A percentile compares a stretch with the other conserved stretches of the same genome.
phyloP scores from a whole-genome alignment of 2,797 vertebrate species.

The Cossypha polioptera region DNA sequence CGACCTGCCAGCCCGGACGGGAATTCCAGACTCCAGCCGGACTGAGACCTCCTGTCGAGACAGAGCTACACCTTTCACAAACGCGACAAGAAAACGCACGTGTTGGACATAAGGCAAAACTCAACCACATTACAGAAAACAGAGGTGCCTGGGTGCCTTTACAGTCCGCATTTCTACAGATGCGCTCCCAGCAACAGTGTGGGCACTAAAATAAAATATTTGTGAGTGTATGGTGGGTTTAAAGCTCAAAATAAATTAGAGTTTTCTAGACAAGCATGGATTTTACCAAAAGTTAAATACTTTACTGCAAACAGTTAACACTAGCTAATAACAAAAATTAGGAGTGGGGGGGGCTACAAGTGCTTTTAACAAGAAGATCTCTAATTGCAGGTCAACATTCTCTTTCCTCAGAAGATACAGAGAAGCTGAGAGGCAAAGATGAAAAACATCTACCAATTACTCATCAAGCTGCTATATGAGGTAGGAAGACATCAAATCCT shows the following conservation, averaged over 20 bases:
- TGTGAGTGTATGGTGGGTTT: not conserved
- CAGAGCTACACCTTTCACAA: rapidly evolving
- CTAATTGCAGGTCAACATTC: not conserved
- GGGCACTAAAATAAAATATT: not conserved
- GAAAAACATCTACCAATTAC: not conserved
- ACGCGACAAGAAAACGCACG: rapidly evolving
- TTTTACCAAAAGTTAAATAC: not conserved
- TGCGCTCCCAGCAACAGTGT: not conserved
- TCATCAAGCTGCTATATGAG: not conserved
- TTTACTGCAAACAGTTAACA: not conserved
- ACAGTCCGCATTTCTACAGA: rapidly evolving
- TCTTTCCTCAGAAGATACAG: not conserved
- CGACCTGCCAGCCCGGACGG: rapidly evolving
- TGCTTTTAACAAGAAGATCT: not conserved
- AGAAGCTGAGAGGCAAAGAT: not conserved
- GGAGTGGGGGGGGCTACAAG: rapidly evolving
- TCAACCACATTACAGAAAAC: rapidly evolving
- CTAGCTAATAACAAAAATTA: not conserved
- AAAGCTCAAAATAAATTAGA: not conserved
- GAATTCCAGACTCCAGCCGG: too few relatives aligned
- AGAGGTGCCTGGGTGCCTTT: not conserved
- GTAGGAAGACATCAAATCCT: not conserved
- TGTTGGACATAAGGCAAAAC: rapidly evolving
- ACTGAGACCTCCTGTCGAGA: too few relatives aligned
- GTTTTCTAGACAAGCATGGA: not conserved